Percentiles rank a stretch among this genome's conserved stretches.
Evolutionary conservation across 2,888 invertebrate genomes (phyloP).

Genomic region (Sympetrum striolatum): DNA sequence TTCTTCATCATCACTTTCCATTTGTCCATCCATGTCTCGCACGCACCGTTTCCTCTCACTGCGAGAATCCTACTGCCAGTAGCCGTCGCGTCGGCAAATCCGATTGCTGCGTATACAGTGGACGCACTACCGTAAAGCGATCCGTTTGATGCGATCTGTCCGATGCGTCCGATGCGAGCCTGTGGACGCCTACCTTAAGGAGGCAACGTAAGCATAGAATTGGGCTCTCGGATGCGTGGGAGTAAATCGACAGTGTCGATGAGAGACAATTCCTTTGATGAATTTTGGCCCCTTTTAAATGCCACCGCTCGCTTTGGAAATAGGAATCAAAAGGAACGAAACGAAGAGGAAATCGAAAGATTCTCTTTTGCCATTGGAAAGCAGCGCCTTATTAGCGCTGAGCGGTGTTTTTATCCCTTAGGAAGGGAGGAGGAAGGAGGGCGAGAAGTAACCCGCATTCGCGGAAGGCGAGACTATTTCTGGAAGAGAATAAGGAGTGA

Average conservation of each 20-base stretch:
- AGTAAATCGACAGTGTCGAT: not conserved
- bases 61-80: no score
- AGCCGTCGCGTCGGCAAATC: no score
- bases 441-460: not conserved
- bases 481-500: slow-evolving; percentile 11
- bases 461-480: not conserved
- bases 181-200: no score
- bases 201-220: no score
- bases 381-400: not conserved
- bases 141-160: no score
- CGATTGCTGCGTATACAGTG: no score
- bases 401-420: not conserved
- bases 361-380: not conserved
- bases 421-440: not conserved
- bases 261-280: not conserved
- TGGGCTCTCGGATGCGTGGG: no score
- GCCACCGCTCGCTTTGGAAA: not conserved
- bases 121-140: no score
- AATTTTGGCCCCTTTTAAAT: not conserved
- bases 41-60: no score
- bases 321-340: not conserved
- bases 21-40: no score
- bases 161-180: no score
- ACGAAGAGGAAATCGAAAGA: not conserved
- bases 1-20: no score